phyloP scores from a whole-genome alignment of 1,140 invertebrate genomes.

The Frieseomelitta varia region DNA sequence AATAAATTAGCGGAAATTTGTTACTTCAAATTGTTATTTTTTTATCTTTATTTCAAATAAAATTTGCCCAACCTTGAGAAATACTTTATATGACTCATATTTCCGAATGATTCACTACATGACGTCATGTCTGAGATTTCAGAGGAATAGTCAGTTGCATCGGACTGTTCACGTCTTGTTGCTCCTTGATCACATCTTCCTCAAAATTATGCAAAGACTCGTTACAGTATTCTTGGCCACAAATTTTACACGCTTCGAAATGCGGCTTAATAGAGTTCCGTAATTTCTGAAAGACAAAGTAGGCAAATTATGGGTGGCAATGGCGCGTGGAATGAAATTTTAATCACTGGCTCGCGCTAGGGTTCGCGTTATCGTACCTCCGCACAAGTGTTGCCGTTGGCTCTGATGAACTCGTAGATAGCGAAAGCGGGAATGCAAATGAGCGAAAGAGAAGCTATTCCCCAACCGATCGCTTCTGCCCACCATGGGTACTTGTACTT shows the following conservation, averaged over 20 bases:
- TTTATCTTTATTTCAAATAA: too few species aligned
- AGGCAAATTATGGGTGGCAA: not conserved
- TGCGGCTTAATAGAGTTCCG: slow-evolving; percentile 83
- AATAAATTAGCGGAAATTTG: too few species aligned
- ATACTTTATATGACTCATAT: not conserved
- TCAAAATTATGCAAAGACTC: slow-evolving; percentile 73
- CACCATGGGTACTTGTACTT: slow-evolving; percentile 92
- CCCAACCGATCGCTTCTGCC: slow-evolving; percentile 94
- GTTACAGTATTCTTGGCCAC: slow-evolving; percentile 79
- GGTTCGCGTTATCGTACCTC: slow-evolving; percentile 84
- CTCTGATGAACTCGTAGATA: slow-evolving; percentile 86
- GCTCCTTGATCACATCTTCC: slow-evolving; percentile 72
- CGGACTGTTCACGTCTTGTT: slow-evolving; percentile 69
- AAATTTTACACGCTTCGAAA: slow-evolving; percentile 84
- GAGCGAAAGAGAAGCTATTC: slow-evolving; percentile 90
- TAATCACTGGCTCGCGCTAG: not conserved
- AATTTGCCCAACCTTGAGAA: not conserved
- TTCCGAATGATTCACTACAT: not conserved
- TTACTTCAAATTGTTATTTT: too few species aligned
- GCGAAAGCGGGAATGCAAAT: slow-evolving; percentile 93
- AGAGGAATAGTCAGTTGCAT: slow-evolving; percentile 62
- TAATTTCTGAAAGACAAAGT: slow-evolving; percentile 80
- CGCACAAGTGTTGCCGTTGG: slow-evolving; percentile 87
- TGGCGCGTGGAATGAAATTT: slow-evolving; percentile 4
- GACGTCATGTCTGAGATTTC: slow-evolving; percentile 48